Percentiles rank a stretch among this genome's conserved stretches.
Evolutionary conservation across 2,797 vertebrate genomes (phyloP).

Genomic region (Oreonectes daqikongensis): DNA sequence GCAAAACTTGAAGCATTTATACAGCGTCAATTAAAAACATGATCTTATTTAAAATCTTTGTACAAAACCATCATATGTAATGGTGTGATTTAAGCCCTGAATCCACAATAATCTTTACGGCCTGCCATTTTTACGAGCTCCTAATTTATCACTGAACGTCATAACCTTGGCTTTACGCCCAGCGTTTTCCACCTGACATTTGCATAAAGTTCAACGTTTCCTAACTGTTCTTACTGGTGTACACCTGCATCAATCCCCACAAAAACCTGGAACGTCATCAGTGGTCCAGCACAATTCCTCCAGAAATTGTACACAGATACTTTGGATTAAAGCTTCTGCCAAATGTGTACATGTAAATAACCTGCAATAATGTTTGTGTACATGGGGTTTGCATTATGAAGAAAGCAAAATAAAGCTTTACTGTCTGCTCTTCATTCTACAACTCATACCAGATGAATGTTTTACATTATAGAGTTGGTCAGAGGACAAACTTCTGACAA

Average conservation of each 20-base stretch:
- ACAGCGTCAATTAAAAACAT: not conserved
- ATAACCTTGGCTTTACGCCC: not conserved
- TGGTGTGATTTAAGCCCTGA: not conserved
- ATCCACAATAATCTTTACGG: not conserved
- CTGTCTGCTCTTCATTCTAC: conserved; percentile 6
- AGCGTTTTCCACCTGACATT: not conserved
- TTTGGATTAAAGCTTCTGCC: too few species aligned
- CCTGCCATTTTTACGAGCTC: conserved; percentile 7
- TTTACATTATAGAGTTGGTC: conserved; percentile 31
- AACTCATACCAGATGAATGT: not conserved
- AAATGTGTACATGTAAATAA: too few species aligned
- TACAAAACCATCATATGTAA: not conserved
- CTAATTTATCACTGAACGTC: not conserved
- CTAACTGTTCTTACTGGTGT: not conserved
- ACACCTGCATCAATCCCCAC: not conserved
- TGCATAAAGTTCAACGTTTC: not conserved
- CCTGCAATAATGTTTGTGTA: too few species aligned
- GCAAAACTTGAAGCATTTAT: not conserved
- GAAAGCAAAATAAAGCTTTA: not conserved
- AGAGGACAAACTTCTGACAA: conserved; percentile 20
- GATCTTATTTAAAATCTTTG: not conserved
- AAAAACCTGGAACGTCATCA: not conserved
- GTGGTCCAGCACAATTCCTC: not conserved
- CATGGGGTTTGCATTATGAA: conserved; percentile 15
- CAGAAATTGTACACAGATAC: not conserved